Evolutionary conservation across 2,797 vertebrate genomes (phyloP), one percentile per base, ranked within the genome.

Genomic region (Babyrousa celebensis): DNA sequence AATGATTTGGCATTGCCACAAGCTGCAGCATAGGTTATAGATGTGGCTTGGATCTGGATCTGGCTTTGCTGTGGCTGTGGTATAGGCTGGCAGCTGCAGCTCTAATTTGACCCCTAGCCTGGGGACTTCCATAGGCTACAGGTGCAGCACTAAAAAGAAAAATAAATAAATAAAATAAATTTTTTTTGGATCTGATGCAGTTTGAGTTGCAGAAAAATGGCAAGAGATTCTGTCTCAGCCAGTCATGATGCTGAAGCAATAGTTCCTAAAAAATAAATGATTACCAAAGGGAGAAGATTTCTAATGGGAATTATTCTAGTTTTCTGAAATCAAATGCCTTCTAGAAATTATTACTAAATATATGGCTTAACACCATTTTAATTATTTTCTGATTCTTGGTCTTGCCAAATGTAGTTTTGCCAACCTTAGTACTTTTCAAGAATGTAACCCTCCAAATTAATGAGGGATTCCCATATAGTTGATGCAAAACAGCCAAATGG

Each of bases 181-280:
- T 6, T 18, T 70, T 36, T 70, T 65, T 70, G 93, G 25, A 85
- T 3, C 62, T 93, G 32, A 23, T 89, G 83, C 36, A 85, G 72
- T 95, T 84, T 91, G 74, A 80, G 62, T 95, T 95, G 79, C n/a
- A 82, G 88, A 83, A 90, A 88, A 96, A 90, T 86, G 92, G 56
- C 65, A 68, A 72, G 29, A 78, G 48, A 27, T 63, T 84, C 63
- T 95, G 48, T n/a, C 14, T 78, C 67, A 92, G 68, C 58, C 29
- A 94, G 60, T 85, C 92, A 84, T 21, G 27, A 78, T 27, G 54
- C 91, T 80, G 71, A 94, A 94, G 58, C 70, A 32, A 32, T 70
- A 56, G 87, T 96, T 97, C 63, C 80, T 89, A 89, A 94, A 90
- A 91, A 97, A 91, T 82, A 72, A 78, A 91, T 84, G 90, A 65